Conservation (phyloP, 2,888 invertebrate species). For the Acleris cristana region DNA sequence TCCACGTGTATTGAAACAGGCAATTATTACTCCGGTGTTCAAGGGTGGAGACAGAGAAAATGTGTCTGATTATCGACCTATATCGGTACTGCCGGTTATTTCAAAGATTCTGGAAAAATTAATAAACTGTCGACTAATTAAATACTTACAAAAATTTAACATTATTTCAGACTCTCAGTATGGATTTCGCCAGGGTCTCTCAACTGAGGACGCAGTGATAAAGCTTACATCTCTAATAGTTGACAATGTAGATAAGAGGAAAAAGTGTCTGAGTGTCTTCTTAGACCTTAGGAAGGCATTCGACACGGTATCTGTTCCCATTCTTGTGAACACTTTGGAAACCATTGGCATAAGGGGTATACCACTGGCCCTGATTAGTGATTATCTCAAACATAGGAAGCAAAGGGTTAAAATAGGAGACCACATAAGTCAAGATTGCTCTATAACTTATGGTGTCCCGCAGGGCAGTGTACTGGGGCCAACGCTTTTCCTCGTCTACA, state of each 20-base stretch:
- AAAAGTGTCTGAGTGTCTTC: slow-evolving; percentile 27
- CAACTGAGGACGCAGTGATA: slow-evolving; percentile 28
- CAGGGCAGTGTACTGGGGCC: background rate
- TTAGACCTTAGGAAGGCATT: background rate
- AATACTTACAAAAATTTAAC: background rate
- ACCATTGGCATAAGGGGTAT: background rate
- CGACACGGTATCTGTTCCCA: too few relatives aligned
- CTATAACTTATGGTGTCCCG: background rate
- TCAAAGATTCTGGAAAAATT: background rate
- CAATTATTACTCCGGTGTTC: background rate
- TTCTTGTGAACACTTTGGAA: background rate
- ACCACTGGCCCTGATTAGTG: background rate
- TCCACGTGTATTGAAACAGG: background rate
- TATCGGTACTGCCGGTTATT: too few relatives aligned
- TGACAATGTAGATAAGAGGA: slow-evolving; percentile 19
- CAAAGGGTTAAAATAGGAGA: background rate
- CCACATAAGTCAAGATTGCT: background rate
- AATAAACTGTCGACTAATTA: background rate
- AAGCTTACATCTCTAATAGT: slow-evolving; percentile 20
- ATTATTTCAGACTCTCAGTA: slow-evolving; percentile 17
- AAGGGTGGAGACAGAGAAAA: background rate
- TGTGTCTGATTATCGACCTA: background rate
- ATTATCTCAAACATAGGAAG: background rate
- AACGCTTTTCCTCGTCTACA: background rate
- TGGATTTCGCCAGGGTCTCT: slow-evolving; percentile 26